Conservation (phyloP, 2,797 vertebrate species). For the Yasuhikotakia modesta region DNA sequence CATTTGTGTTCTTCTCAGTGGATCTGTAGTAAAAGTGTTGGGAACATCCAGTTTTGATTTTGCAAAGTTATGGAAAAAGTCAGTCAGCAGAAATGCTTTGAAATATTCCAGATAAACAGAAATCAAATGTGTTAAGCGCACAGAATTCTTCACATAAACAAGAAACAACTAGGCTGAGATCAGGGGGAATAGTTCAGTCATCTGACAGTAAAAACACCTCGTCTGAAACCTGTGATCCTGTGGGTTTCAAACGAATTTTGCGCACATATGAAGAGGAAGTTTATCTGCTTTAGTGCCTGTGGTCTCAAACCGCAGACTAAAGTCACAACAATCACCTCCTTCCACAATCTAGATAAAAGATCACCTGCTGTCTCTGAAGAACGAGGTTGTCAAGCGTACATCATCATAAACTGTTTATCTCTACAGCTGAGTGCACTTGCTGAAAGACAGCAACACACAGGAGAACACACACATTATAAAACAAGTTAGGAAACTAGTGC, state of each 20-base stretch:
- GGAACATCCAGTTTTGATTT: background rate
- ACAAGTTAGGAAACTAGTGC: background rate
- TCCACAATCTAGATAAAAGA: conserved; percentile 30
- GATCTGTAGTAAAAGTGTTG: background rate
- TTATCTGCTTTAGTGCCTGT: conserved; percentile 19
- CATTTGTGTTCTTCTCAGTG: conserved; percentile 6
- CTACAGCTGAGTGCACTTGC: background rate
- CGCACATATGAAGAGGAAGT: conserved; percentile 42
- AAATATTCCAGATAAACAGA: background rate
- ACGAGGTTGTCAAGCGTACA: conserved; percentile 11
- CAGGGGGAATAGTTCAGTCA: background rate
- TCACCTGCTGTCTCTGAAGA: background rate
- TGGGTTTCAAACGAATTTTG: conserved; percentile 29
- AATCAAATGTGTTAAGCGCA: background rate
- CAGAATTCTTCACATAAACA: too few species aligned
- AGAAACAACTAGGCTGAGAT: background rate
- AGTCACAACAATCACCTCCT: conserved; percentile 29
- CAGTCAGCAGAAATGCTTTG: background rate
- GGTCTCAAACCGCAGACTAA: conserved; percentile 42
- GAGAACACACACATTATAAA: too few species aligned
- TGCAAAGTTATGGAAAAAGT: background rate
- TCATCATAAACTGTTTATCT: conserved; percentile 14
- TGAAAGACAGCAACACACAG: too few species aligned
- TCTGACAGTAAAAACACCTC: conserved; percentile 26
- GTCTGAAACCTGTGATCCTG: conserved; percentile 16